Evolutionary conservation across 2,113 vertebrate genomes (phyloP), one percentile per base, ranked within the genome.

Genomic region (Alaudala cheleensis): DNA sequence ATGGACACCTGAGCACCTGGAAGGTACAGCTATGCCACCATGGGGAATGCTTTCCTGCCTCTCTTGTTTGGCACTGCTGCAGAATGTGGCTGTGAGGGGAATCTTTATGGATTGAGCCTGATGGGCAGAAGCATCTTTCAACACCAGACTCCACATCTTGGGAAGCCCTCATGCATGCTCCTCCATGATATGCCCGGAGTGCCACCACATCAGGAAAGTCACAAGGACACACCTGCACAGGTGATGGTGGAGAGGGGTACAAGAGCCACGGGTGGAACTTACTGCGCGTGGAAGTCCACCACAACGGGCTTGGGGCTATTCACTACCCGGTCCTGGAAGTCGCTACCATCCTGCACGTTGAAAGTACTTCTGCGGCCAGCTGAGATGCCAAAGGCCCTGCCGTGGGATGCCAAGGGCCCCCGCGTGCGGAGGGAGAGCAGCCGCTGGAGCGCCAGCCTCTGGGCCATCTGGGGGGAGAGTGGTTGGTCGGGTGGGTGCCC

Each of bases 201-300:
- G 23, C 54, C 29, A 44, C n/a, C 2, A 3, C 1, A 1, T 33
- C 39, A 16, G 22, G n/a, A 10, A 39, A 56, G 64, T 39, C 40
- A 26, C 28, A 23, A 45, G 6, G 25, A 58, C 23, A 14, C 34
- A 40, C 11, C 31, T n/a, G 31, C 62, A 51, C 0, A 0, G 4
- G 23, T 14, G 25, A 42, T 0, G 1, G 26, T 16, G 37, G 17
- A 17, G 8, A 49, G 3, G 4, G 15, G 4, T 2, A 4, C 25
- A 11, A 65, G 16, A 72, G 5, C 22, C 9, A 10, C 1, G 3
- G 1, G 6, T 6, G 17, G 11, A 74, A 99, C 99, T 98, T 97
- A 99, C 99, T 99, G 98, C 0, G 99, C 99, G 0, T 99, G 99
- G 93, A 99, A 99, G 96, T 99, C 99, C 71, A 99, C 98, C 65